phyloP scores from a whole-genome alignment of 2,797 vertebrate species.

The Antennarius maculatus region DNA sequence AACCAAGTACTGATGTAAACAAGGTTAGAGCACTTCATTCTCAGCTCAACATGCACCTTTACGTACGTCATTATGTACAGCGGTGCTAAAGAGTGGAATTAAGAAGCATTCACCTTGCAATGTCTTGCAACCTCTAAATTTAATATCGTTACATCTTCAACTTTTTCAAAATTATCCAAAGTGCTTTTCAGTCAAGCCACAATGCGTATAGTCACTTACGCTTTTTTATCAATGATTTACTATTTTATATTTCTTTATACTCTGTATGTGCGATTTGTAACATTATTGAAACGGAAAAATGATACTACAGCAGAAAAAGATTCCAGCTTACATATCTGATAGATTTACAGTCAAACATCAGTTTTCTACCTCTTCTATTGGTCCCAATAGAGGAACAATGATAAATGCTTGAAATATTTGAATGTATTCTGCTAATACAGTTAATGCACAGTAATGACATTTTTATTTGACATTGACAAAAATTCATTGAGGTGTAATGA shows the following conservation, averaged over 20 bases:
- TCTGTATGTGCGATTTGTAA: too few relatives aligned
- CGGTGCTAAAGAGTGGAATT: background rate
- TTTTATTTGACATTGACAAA: background rate
- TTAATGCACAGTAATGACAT: background rate
- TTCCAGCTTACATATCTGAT: too few relatives aligned
- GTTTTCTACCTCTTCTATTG: background rate
- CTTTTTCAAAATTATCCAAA: background rate
- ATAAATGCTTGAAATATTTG: background rate
- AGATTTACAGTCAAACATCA: too few relatives aligned
- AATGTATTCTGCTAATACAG: background rate
- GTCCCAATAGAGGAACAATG: background rate
- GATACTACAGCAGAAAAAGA: too few relatives aligned
- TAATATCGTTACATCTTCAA: background rate
- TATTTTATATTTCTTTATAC: too few relatives aligned
- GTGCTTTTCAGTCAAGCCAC: background rate
- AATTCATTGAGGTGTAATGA: background rate
- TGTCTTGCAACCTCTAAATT: background rate
- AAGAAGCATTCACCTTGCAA: background rate
- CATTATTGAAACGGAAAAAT: too few relatives aligned
- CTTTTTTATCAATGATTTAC: too few relatives aligned
- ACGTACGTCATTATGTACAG: background rate
- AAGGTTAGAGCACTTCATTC: constrained; percentile 31
- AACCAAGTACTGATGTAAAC: constrained; percentile 6
- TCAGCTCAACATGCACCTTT: constrained; percentile 6
- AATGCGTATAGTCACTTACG: background rate